phyloP scores from a whole-genome alignment of 1,140 invertebrate species.

The Cydia amplana region DNA sequence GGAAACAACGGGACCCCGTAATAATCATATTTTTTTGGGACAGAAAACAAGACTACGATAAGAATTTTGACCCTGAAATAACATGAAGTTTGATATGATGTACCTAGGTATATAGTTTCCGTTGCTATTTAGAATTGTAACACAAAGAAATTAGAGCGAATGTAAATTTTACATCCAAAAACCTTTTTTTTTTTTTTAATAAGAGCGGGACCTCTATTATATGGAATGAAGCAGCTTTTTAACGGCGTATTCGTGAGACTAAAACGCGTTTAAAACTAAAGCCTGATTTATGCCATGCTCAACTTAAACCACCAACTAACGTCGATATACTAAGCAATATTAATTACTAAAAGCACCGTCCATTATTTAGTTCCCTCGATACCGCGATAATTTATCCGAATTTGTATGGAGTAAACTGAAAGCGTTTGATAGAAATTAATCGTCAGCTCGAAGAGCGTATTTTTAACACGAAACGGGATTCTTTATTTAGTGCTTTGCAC shows the following conservation, averaged over 20 bases:
- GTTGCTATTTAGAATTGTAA: no score
- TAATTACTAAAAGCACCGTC: not conserved
- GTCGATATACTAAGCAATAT: not conserved
- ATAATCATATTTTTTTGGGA: no score
- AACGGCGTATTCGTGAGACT: not conserved
- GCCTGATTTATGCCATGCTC: not conserved
- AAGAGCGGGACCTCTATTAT: no score
- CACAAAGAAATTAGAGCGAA: no score
- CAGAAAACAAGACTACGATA: no score
- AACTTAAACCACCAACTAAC: not conserved
- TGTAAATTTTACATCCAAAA: no score
- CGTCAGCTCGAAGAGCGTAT: not conserved
- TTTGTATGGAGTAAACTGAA: not conserved
- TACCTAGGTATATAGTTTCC: no score
- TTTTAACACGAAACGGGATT: not conserved
- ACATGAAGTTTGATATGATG: no score
- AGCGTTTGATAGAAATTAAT: not conserved
- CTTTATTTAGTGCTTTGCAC: not conserved
- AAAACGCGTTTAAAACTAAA: not conserved
- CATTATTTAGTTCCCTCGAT: not conserved
- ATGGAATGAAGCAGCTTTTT: not conserved
- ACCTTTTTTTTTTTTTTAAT: no score
- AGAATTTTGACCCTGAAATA: no score
- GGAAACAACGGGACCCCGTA: no score
- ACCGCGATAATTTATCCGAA: slow-evolving; percentile 12